Conservation (phyloP, 2,113 vertebrate genomes). For the Plotosus lineatus region DNA sequence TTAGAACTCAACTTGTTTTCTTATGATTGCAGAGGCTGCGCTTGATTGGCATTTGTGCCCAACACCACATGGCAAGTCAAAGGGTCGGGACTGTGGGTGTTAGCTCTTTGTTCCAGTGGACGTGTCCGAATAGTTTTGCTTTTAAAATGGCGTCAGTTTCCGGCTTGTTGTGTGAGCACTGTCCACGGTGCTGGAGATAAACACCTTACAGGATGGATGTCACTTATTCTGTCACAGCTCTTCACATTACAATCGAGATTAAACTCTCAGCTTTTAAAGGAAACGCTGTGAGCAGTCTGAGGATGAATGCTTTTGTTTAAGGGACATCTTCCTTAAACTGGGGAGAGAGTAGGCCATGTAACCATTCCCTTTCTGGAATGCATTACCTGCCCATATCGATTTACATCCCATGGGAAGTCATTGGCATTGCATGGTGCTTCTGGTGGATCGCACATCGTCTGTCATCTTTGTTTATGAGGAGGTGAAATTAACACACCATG, state of each 20-base stretch:
- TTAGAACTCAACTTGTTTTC: neutral
- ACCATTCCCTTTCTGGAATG: constrained; percentile 42
- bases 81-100: neutral
- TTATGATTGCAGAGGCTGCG: constrained; percentile 2
- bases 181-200: constrained; percentile 66
- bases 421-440: constrained; percentile 32
- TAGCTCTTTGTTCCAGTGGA: neutral
- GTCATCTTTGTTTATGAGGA: constrained; percentile 35
- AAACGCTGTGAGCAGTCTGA: neutral
- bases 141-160: constrained; percentile 10
- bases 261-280: neutral
- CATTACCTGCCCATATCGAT: constrained; percentile 43
- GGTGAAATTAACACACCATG: constrained; percentile 43
- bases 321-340: neutral
- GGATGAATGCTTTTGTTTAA: neutral
- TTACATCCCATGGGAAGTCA: constrained; percentile 64
- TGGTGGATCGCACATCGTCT: constrained; percentile 16
- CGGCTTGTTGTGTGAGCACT: constrained; percentile 52
- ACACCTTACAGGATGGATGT: neutral
- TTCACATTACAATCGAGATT: neutral
- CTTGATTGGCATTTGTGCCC: neutral
- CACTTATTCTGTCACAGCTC: neutral
- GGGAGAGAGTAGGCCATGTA: constrained; percentile 35
- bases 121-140: neutral
- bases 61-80: neutral